A percentile compares a stretch with the other conserved stretches of the same genome.
These are phyloP conservation scores for Drosophila leontia DNA, from an alignment of 1,140 invertebrate genomes.

Conservation along the genomic window DNA sequence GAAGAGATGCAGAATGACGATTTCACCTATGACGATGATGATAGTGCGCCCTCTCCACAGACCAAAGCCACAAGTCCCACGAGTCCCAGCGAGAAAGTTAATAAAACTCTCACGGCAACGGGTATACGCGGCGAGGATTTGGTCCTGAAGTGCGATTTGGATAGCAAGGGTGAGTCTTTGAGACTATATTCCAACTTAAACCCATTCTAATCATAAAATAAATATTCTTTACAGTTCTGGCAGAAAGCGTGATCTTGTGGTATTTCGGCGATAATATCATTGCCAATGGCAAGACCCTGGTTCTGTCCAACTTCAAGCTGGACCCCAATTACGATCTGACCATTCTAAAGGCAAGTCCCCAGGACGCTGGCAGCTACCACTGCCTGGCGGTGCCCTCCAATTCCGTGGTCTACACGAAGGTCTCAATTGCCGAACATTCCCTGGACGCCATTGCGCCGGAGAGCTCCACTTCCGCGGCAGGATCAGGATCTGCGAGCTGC, in stretches of 20 bases:
- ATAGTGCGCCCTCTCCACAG: constrained; percentile 47
- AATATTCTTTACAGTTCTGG: neutral
- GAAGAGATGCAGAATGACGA: constrained; percentile 44
- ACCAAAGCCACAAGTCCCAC: constrained; percentile 23
- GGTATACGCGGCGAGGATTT: constrained; percentile 60
- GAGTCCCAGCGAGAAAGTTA: constrained; percentile 3
- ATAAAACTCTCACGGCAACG: constrained; percentile 29
- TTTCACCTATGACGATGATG: constrained; percentile 31
- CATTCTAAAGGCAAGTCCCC: constrained; percentile 58
- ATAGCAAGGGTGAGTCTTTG: constrained; percentile 30
- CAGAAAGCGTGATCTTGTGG: constrained; percentile 49
- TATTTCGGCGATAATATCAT: constrained; percentile 29
- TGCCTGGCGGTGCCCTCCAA: constrained; percentile 47
- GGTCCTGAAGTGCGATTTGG: constrained; percentile 44
- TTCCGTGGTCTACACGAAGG: constrained; percentile 32
- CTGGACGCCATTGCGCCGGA: constrained; percentile 66
- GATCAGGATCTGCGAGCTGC: constrained; percentile 27
- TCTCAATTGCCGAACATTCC: constrained; percentile 57
- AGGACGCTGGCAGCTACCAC: constrained; percentile 51
- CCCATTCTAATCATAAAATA: neutral
- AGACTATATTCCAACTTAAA: too few relatives aligned
- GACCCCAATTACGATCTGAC: constrained; percentile 59
- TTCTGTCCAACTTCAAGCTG: constrained; percentile 59
- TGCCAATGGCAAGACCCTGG: constrained; percentile 43
- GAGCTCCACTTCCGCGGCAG: constrained; percentile 57